Base-by-base conservation (phyloP, 35 echinoderm and acorn worm genomes). In the Chiridota heheva region DNA sequence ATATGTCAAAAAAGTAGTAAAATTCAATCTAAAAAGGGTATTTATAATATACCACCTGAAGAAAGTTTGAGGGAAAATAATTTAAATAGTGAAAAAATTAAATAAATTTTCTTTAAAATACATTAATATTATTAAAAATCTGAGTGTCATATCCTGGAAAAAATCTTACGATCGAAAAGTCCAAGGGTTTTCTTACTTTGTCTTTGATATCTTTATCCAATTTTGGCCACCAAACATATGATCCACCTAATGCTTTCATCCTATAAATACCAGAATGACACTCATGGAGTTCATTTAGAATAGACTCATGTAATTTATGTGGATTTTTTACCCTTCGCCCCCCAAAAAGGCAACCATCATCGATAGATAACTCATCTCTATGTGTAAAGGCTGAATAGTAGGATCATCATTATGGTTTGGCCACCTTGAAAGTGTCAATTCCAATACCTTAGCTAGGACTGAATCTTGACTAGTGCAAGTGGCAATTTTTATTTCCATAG, bases 201-300 rank as follows among this genome's bases (percentile, higher is more conserved):
- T 45, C 34, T 66, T 89, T 58, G 64, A 89, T 89, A 32, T 89
- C 77, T 66, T 82, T 63, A 38, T 89, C 87, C 75, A 89, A 24
- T 10, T 70, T 41, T 25, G 87, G 87, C 78, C 87, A 89, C 87
- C 87, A 89, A 4, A 88, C 42, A 41, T 88, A 62, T 38, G 45
- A 26, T 12, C 65, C 36, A 27, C 64, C 86, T 27, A 82, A 40
- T n/a, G 76, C 62, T 53, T 89, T 76, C 80, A 84, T 78, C 42
- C 80, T 55, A 64, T 40, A 53, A 27, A 84, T 90, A 18, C 88
- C 88, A 0, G 65, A 55, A 34, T 90, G 88, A 36, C 44, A 27
- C 28, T 84, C 81, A 58, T 90, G 81, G 34, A 84, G 60, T 10
- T 90, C 66, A 25, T 44, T 27, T 36, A 88, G 46, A 4, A 86